Evolutionary conservation across 2,888 invertebrate genomes (phyloP).

Genomic region (Cataglyphis livida): DNA sequence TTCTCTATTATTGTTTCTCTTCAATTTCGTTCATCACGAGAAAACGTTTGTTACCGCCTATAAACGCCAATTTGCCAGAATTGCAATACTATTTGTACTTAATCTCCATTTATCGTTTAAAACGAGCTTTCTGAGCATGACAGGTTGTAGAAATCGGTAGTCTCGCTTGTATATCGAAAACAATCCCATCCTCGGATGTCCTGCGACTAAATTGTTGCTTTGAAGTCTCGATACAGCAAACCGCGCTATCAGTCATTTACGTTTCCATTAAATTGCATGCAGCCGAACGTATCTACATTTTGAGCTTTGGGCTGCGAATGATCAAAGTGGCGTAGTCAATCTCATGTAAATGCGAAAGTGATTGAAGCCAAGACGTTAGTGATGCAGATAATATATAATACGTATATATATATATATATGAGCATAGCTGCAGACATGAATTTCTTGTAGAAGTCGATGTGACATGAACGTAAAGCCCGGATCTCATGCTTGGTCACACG

Average conservation of each 20-base stretch:
- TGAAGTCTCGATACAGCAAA: conserved; percentile 43
- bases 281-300: conserved; percentile 43
- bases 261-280: conserved; percentile 56
- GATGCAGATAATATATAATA: conserved; percentile 4
- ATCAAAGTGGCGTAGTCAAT: conserved; percentile 66
- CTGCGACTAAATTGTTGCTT: conserved; percentile 44
- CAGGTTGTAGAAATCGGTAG: conserved; percentile 33
- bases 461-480: conserved; percentile 35
- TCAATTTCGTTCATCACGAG: background rate
- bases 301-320: conserved; percentile 42
- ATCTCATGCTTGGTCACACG: conserved; percentile 17
- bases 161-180: conserved; percentile 32
- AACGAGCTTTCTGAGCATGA: conserved; percentile 43
- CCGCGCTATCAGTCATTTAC: conserved; percentile 53
- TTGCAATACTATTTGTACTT: conserved; percentile 14
- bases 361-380: conserved; percentile 26
- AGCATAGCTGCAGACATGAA: conserved; percentile 41
- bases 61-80: background rate
- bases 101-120: conserved; percentile 17
- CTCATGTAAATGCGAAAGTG: conserved; percentile 68
- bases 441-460: conserved; percentile 33
- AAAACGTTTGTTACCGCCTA: background rate
- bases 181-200: conserved; percentile 23
- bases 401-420: background rate
- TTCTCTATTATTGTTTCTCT: background rate